phyloP scores from a whole-genome alignment of 2,113 vertebrate species.

The Dermatemys mawii region DNA sequence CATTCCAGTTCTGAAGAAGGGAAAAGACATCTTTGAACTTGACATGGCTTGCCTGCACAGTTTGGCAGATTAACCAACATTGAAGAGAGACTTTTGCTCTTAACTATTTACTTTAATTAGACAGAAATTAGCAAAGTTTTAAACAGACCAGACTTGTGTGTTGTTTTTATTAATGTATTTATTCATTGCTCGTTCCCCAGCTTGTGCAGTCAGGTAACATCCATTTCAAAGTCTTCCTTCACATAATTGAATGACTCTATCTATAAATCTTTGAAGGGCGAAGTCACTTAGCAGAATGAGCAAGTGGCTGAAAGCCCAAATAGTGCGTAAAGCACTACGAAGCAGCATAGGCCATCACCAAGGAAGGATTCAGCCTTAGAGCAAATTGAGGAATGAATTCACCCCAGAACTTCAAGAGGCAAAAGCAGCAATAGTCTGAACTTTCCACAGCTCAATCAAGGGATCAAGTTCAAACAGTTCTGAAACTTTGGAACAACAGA shows the following conservation, averaged over 20 bases:
- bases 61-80: not conserved
- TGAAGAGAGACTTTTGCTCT: not conserved
- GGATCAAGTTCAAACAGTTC: not conserved
- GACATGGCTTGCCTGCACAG: not conserved
- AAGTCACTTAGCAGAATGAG: not conserved
- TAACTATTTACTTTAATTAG: not conserved
- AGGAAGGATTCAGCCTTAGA: not conserved
- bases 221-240: not conserved
- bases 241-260: not conserved
- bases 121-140: not conserved
- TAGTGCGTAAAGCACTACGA: not conserved
- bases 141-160: accelerated
- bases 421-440: not conserved
- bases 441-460: not conserved
- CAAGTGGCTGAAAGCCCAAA: not conserved
- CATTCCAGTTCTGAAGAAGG: not conserved
- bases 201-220: not conserved
- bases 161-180: not conserved
- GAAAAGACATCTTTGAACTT: accelerated
- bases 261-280: not conserved
- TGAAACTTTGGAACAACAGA: not conserved
- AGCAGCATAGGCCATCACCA: not conserved
- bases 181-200: not conserved
- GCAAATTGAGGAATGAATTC: not conserved
- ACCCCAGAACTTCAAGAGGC: not conserved